Base-by-base conservation (phyloP, 1,140 invertebrate species). In the Phymastichus coffea region DNA sequence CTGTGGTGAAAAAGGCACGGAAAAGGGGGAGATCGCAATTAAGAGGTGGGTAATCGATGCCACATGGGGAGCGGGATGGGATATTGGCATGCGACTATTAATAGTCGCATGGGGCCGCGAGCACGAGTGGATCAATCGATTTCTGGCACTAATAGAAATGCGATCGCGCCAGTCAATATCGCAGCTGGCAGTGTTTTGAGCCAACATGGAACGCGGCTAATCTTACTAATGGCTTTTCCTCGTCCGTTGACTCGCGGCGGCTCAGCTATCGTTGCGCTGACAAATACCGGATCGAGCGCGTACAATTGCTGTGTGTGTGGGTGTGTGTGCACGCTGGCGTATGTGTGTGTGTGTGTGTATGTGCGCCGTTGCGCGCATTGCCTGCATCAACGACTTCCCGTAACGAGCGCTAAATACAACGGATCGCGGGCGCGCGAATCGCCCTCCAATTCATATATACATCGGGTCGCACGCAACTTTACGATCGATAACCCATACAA, bases 141-240 rank as follows among this genome's bases (percentile, higher is more conserved):
- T n/a, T n/a, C n/a, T n/a, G n/a, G n/a, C n/a, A n/a, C n/a, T n/a
- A n/a, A n/a, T n/a, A n/a, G n/a, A n/a, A n/a, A n/a, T n/a, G n/a
- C n/a, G n/a, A n/a, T n/a, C n/a, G n/a, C n/a, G n/a, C n/a, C n/a
- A n/a, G n/a, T n/a, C n/a, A n/a, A n/a, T n/a, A n/a, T n/a, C n/a
- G n/a, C n/a, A 41, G 17, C 25, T 30, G 23, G 7, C 23, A 15
- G 12, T 30, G 25, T 12, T 28, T 53, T 30, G 25, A 7, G 23
- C 12, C 38, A 4, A 41, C 15, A 26, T 17, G 28, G 20, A 12
- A n/a, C 2, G 6, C 6, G 26, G 15, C 14, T 54, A 60, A 60
- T 53, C 48, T 60, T 53, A 47, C 51, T 54, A 54, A 60, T 60
- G 35, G 57, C 40, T 47, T 60, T 40, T 35, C 49, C 41, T 30